A percentile compares a stretch with the other conserved stretches of the same genome.
Conservation (phyloP, 2,888 invertebrate genomes). For the Liodrosophila aerea region DNA sequence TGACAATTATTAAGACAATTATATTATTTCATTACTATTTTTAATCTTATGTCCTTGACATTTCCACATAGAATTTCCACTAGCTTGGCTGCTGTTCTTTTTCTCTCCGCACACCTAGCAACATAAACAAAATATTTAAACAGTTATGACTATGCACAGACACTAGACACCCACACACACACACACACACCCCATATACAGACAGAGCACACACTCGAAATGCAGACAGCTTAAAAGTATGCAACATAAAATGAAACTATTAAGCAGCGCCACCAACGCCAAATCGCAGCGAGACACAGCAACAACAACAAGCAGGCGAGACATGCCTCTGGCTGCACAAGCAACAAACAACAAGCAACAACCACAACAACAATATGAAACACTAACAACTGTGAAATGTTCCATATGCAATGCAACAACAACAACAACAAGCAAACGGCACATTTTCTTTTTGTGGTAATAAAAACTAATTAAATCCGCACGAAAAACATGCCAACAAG, state of each 20-base stretch:
- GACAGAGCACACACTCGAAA: neutral
- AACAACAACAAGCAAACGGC: constrained; percentile 2
- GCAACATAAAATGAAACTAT: constrained; percentile 56
- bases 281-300: too few species aligned
- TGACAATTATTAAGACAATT: too few species aligned
- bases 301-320: too few species aligned
- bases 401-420: constrained; percentile 2
- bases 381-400: neutral
- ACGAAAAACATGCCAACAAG: constrained; percentile 52
- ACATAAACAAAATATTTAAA: constrained; percentile 30
- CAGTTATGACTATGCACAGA: constrained; percentile 18
- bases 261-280: constrained; percentile 26
- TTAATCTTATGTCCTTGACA: constrained; percentile 13
- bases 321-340: too few species aligned
- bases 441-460: constrained; percentile 39
- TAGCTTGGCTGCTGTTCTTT: neutral
- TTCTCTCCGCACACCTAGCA: constrained; percentile 8
- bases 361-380: neutral
- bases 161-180: neutral
- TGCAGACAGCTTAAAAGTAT: constrained; percentile 38
- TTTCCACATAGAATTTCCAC: neutral
- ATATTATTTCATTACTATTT: too few species aligned
- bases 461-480: constrained; percentile 62
- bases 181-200: neutral
- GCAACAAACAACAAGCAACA: too few species aligned